A percentile compares a stretch with the other conserved stretches of the same genome.
These are phyloP conservation scores for Cotesia typhae DNA, from an alignment of 1,140 invertebrate species.

Conservation along the genomic window DNA sequence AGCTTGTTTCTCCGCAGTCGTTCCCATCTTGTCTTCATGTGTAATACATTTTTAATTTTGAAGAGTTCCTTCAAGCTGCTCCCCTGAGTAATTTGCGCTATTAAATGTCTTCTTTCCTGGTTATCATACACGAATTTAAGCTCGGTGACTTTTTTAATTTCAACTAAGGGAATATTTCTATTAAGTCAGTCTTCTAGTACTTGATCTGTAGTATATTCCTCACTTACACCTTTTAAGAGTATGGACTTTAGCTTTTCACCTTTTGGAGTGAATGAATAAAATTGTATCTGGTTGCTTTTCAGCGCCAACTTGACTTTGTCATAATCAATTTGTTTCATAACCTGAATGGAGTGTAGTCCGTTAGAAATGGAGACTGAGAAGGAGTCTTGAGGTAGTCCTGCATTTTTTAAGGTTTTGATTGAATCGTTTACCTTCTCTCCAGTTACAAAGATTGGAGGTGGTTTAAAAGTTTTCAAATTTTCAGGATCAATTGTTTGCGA, in stretches of 20 bases:
- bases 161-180: slow-evolving; percentile 9
- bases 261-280: slow-evolving; percentile 1
- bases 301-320: not conserved
- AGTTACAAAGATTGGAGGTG: not conserved
- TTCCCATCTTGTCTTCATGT: slow-evolving; percentile 37
- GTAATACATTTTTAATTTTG: slow-evolving; percentile 3
- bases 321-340: not conserved
- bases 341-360: not conserved
- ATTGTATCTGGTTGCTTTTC: slow-evolving; percentile 4
- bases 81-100: not conserved
- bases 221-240: not conserved
- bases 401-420: not conserved
- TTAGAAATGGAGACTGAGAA: not conserved
- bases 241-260: not conserved
- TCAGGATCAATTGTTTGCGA: not conserved
- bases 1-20: slow-evolving; percentile 23
- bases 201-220: not conserved
- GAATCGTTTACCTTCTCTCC: not conserved
- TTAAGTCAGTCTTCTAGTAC: not conserved
- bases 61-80: slow-evolving; percentile 8
- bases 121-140: not conserved
- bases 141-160: slow-evolving; percentile 1
- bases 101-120: not conserved
- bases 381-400: not conserved
- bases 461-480: not conserved